Percentiles rank a stretch among this genome's conserved stretches.
These are phyloP conservation scores for Morone saxatilis DNA, from an alignment of 2,113 vertebrate genomes.

Conservation along the genomic window DNA sequence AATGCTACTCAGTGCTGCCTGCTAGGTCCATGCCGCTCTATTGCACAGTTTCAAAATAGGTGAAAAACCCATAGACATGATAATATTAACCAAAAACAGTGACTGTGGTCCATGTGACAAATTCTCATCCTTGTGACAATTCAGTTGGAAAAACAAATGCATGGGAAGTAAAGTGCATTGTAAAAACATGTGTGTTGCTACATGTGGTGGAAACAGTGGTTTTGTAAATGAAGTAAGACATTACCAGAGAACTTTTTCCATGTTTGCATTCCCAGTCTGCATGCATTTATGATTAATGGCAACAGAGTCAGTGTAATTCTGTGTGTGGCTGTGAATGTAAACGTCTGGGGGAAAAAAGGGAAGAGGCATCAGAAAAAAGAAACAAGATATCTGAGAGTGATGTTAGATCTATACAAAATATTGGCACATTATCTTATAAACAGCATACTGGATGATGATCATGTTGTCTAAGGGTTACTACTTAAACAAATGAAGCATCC, in stretches of 20 bases:
- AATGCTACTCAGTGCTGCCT: constrained; percentile 36
- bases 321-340: constrained; percentile 48
- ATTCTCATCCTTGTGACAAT: constrained; percentile 42
- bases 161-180: constrained; percentile 69
- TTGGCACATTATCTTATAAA: constrained; percentile 80
- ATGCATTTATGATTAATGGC: constrained; percentile 58
- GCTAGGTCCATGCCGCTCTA: constrained; percentile 39
- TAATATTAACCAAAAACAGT: constrained; percentile 48
- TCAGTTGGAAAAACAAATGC: constrained; percentile 16
- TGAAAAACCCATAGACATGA: constrained; percentile 30
- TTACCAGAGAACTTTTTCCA: constrained; percentile 16
- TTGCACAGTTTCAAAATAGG: constrained; percentile 59
- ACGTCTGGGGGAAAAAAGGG: constrained; percentile 51
- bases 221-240: constrained; percentile 30
- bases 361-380: constrained; percentile 53
- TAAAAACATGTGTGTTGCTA: constrained; percentile 61
- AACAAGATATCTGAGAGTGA: constrained; percentile 52
- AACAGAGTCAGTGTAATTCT: constrained; percentile 35
- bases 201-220: constrained; percentile 40
- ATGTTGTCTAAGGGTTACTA: constrained; percentile 58
- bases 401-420: constrained; percentile 72
- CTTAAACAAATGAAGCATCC: constrained; percentile 60
- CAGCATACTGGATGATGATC: constrained; percentile 61
- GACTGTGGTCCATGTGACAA: constrained; percentile 36
- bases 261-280: constrained; percentile 31